Evolutionary conservation across 2,888 invertebrate genomes (phyloP), one percentile per base, ranked within the genome.

Genomic region (Drosophila neonasuta): DNA sequence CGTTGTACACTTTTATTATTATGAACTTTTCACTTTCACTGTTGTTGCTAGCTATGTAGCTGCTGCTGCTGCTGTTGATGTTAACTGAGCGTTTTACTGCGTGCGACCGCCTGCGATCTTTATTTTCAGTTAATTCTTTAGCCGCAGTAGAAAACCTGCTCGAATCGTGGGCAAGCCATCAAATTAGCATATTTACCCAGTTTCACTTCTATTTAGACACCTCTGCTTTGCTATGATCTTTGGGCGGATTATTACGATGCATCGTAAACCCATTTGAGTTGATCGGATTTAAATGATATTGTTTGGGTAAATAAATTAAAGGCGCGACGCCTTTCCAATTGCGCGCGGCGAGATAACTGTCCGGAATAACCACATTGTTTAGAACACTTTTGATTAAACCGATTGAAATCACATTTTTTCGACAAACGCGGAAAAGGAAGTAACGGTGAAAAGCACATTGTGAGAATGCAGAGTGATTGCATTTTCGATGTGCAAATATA

Each of bases 21-120:
- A 58, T 54, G 51, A 57, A 45, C 65, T 63, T 74, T 77, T 78
- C 77, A 78, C 77, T 78, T 78, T 80, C 80, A 74, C 77, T 79
- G 64, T 17, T 51, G 17, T 13, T 39, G 36, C n/a, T 24, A 24
- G 4, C 24, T 13, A 13, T 13, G 13, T 13, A 13, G 13, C 13
- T 13, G 13, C 13, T 13, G 13, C 13, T 32, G 32, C 32, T 10
- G 32, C 32, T 32, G 32, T 32, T 39, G 15, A 56, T 51, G 52
- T 49, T 62, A 62, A 36, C 59, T 52, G 64, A 41, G 58, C 51
- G 46, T 57, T 56, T 39, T 15, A 57, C 45, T 67, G 62, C 48
- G 52, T 62, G 56, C 67, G 67, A 63, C 74, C 58, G 74, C 54
- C 61, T 42, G 61, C 61, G 30, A 45, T 56, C 36, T 36, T 49